Percentiles rank a stretch among this genome's conserved stretches.
Evolutionary conservation across 2,888 invertebrate genomes (phyloP).

Genomic region (Drosophila emarginata): DNA sequence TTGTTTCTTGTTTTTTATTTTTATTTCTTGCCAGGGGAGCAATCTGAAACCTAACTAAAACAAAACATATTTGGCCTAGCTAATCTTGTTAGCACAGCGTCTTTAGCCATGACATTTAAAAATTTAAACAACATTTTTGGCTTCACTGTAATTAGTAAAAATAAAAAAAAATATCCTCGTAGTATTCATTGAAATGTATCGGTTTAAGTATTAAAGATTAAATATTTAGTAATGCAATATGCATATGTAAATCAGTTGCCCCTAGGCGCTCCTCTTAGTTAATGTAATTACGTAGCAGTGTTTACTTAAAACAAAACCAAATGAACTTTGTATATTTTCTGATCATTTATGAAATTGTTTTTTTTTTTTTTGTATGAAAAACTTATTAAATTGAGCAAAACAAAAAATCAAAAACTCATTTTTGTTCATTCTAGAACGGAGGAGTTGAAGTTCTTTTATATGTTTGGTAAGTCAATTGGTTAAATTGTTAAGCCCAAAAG

Average conservation of each 20-base stretch:
- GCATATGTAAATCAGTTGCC: slow-evolving; percentile 32
- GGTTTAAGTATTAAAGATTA: slow-evolving; percentile 67
- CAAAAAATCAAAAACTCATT: neutral
- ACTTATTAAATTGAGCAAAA: slow-evolving; percentile 46
- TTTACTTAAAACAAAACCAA: slow-evolving; percentile 60
- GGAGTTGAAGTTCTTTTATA: too few species aligned
- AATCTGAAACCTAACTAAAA: slow-evolving; percentile 11
- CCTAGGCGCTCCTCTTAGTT: slow-evolving; percentile 60
- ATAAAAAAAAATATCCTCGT: neutral
- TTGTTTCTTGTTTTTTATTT: neutral
- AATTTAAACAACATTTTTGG: slow-evolving; percentile 31
- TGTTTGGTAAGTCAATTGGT: too few species aligned
- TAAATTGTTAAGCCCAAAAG: too few species aligned
- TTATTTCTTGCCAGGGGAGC: slow-evolving; percentile 53
- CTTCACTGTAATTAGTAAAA: slow-evolving; percentile 1
- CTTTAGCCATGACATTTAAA: slow-evolving; percentile 65
- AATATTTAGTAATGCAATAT: slow-evolving; percentile 39
- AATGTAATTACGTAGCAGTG: slow-evolving; percentile 62
- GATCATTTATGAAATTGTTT: slow-evolving; percentile 39
- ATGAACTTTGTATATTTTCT: slow-evolving; percentile 48
- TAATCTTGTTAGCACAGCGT: slow-evolving; percentile 36
- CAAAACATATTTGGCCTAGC: neutral
- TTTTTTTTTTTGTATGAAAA: slow-evolving; percentile 44
- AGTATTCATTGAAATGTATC: slow-evolving; percentile 34
- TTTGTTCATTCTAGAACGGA: neutral